Conservation (phyloP, 2,113 vertebrate species). For the Callipepla squamata region DNA sequence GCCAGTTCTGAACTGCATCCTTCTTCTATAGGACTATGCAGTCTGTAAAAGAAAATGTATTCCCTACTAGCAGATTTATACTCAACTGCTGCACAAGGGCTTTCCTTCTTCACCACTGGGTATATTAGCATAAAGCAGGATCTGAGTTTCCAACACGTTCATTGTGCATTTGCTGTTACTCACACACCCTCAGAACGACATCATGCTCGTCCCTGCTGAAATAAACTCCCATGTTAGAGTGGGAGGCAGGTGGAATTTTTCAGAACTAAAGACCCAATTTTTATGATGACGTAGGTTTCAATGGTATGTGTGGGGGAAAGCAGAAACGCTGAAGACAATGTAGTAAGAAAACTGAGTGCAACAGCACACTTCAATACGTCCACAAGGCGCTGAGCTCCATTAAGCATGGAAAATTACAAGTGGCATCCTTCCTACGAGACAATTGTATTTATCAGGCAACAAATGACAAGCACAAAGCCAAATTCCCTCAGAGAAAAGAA, state of each 20-base stretch:
- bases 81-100: background rate
- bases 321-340: background rate
- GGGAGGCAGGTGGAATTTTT: conserved; percentile 51
- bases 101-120: background rate
- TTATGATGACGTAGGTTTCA: background rate
- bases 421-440: background rate
- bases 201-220: background rate
- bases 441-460: background rate
- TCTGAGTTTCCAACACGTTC: background rate
- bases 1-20: background rate
- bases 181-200: conserved; percentile 41
- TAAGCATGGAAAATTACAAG: background rate
- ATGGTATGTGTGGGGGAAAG: conserved; percentile 6
- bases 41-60: background rate
- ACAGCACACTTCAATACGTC: background rate
- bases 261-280: conserved; percentile 29
- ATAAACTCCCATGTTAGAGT: background rate
- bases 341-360: background rate
- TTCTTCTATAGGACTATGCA: background rate
- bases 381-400: background rate
- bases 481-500: background rate
- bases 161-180: background rate
- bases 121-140: background rate
- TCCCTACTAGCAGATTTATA: background rate
- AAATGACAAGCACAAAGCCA: background rate